Conservation (phyloP, 1,140 invertebrate species). For the Bombus superbus region DNA sequence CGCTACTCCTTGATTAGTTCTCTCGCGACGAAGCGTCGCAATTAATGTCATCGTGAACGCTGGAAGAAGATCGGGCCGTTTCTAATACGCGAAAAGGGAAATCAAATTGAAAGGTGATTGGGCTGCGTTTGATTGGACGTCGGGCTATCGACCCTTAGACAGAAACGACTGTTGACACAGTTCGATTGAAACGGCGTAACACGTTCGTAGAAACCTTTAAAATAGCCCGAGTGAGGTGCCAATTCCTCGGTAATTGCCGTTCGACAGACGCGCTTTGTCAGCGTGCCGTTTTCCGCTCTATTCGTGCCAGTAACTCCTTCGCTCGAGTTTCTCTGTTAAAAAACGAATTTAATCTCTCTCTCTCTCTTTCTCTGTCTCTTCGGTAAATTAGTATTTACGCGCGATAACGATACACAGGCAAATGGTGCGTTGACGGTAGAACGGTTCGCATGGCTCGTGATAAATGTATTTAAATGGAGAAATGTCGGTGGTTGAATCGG, state of each 20-base stretch:
- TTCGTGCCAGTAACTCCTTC: conserved; percentile 33
- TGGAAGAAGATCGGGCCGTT: background rate
- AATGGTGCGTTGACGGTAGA: background rate
- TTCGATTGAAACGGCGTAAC: conserved; percentile 26
- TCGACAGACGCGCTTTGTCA: conserved; percentile 48
- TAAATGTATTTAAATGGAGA: background rate
- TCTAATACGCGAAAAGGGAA: background rate
- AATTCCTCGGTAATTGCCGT: conserved; percentile 51
- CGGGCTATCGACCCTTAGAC: background rate
- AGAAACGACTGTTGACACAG: conserved; percentile 26
- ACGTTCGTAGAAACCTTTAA: conserved; percentile 47
- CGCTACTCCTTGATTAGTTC: too few relatives aligned
- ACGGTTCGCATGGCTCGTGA: background rate
- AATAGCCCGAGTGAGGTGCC: conserved; percentile 46
- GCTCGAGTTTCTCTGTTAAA: background rate
- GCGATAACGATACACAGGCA: too few relatives aligned
- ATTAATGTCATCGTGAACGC: background rate
- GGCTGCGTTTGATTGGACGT: background rate
- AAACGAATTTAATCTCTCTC: background rate
- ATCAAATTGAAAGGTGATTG: background rate
- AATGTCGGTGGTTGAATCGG: background rate
- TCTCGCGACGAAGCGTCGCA: too few relatives aligned
- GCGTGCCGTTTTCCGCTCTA: background rate
- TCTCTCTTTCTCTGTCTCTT: too few relatives aligned
- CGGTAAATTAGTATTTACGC: too few relatives aligned